phyloP scores from a whole-genome alignment of 1,140 invertebrate genomes.

The Caenorhabditis elegans region WBcel235 BX284603.4:5444001-5444500 shows the following conservation, averaged over 20 bases:
- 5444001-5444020: background rate
- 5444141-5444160: slow-evolving; percentile 77
- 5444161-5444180: slow-evolving; percentile 74
- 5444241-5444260: slow-evolving; percentile 45
- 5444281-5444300: slow-evolving; percentile 39
- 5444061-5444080: slow-evolving; percentile 70
- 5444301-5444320: slow-evolving; percentile 72
- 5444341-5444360: slow-evolving; percentile 77
- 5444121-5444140: slow-evolving; percentile 70
- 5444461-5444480: slow-evolving; percentile 77
- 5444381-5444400: slow-evolving; percentile 73
- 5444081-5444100: slow-evolving; percentile 74
- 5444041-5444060: slow-evolving; percentile 57
- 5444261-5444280: slow-evolving; percentile 41
- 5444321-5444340: slow-evolving; percentile 77
- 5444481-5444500: slow-evolving; percentile 89
- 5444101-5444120: slow-evolving; percentile 73
- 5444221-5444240: slow-evolving; percentile 42
- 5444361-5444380: slow-evolving; percentile 75
- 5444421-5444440: slow-evolving; percentile 69
- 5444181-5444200: slow-evolving; percentile 71
- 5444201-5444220: slow-evolving; percentile 37
- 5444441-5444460: slow-evolving; percentile 71
- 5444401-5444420: slow-evolving; percentile 70
- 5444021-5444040: slow-evolving; percentile 38